Evolutionary conservation across 1,140 invertebrate genomes (phyloP), one percentile per base, ranked within the genome.

Genomic region (Metaphire vulgaris): DNA sequence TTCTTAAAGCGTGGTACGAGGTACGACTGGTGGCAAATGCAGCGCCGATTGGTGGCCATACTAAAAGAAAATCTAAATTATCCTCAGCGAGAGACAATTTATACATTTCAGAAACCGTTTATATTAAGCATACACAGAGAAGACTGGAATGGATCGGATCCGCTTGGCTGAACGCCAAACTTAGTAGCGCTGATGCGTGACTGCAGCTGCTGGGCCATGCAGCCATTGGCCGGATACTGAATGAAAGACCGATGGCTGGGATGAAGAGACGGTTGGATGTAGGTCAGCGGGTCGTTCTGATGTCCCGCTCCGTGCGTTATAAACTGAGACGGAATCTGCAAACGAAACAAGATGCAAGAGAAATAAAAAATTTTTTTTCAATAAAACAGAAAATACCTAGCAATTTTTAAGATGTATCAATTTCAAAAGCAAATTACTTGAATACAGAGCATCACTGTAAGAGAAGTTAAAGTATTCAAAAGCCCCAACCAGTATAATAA

Each of bases 51-150:
- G n/a, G n/a, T n/a, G n/a, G n/a, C n/a, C n/a, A n/a, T n/a, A n/a
- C n/a, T n/a, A n/a, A n/a, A n/a, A n/a, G n/a, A n/a, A n/a, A n/a
- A n/a, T n/a, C n/a, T n/a, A n/a, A n/a, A n/a, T n/a, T n/a, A n/a
- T n/a, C n/a, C n/a, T n/a, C n/a, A n/a, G n/a, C n/a, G n/a, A n/a
- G n/a, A n/a, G n/a, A n/a, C n/a, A n/a, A n/a, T n/a, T n/a, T n/a
- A n/a, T n/a, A n/a, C n/a, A n/a, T n/a, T n/a, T n/a, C n/a, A n/a
- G n/a, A n/a, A n/a, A n/a, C n/a, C n/a, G n/a, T n/a, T n/a, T n/a
- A n/a, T n/a, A n/a, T n/a, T 95, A 2, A 94, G 94, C 16, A 96
- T 93, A 82, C 86, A 87, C 79, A 96, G 87, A 82, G 85, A 83
- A 68, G 86, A 85, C 33, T 85, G 91, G 80, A 87, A 89, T 86